Evolutionary conservation across 2,797 vertebrate genomes (phyloP).

Genomic region (Megaceryle alcyon): DNA sequence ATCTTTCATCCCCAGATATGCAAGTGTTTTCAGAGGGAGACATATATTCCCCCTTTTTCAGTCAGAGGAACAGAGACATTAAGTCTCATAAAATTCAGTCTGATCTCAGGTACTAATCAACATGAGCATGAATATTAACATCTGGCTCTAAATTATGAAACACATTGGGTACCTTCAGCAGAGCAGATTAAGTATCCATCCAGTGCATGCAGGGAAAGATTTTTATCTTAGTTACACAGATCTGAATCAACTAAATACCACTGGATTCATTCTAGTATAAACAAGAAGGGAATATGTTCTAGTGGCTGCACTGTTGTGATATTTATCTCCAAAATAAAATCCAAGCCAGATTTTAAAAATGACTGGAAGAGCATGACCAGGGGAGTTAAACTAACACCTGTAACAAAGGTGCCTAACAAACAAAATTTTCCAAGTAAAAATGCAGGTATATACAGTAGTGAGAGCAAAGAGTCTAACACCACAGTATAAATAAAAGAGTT

Average conservation of each 20-base stretch:
- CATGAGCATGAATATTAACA: slow-evolving; percentile 2
- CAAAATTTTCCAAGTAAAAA: neutral
- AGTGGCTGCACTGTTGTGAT: slow-evolving; percentile 6
- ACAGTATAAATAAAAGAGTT: neutral
- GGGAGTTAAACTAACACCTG: neutral
- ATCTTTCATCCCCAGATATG: neutral
- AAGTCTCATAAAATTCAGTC: neutral
- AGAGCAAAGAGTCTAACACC: neutral
- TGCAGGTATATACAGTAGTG: neutral
- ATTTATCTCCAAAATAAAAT: slow-evolving; percentile 49
- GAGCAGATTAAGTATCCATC: neutral
- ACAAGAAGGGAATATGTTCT: slow-evolving; percentile 4
- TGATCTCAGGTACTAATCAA: neutral
- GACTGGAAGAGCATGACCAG: neutral
- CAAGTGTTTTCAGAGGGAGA: neutral
- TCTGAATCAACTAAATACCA: slow-evolving; percentile 26
- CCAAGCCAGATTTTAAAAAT: neutral
- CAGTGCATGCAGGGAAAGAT: slow-evolving; percentile 22
- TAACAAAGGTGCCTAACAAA: neutral
- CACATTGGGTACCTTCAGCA: neutral
- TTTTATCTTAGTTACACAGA: slow-evolving; percentile 41
- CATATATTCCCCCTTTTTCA: neutral
- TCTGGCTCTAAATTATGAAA: slow-evolving; percentile 3
- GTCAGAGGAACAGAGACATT: neutral
- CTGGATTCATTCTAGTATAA: slow-evolving; percentile 22